A percentile compares a stretch with the other conserved stretches of the same genome.
phyloP scores from a whole-genome alignment of 2,888 invertebrate species.

The Clostera curtula region DNA sequence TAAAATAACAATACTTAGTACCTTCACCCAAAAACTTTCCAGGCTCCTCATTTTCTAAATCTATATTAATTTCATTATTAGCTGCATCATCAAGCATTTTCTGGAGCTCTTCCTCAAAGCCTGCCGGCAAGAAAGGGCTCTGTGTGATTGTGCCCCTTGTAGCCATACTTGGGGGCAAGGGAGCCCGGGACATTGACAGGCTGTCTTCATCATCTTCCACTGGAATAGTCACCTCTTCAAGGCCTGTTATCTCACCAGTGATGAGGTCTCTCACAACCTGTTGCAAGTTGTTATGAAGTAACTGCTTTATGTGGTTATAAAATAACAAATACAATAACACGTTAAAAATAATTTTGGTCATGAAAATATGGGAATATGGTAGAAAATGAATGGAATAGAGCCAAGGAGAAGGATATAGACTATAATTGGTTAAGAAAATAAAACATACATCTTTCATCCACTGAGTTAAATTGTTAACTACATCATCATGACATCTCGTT shows the following conservation, averaged over 20 bases:
- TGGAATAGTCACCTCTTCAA: slow-evolving; percentile 70
- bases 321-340: slow-evolving; percentile 58
- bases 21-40: slow-evolving; percentile 70
- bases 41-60: slow-evolving; percentile 49
- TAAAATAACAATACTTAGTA: slow-evolving; percentile 20
- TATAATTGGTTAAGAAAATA: too few species aligned
- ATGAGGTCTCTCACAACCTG: slow-evolving; percentile 82
- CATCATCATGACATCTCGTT: too few species aligned
- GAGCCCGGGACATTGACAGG: slow-evolving; percentile 85
- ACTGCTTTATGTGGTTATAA: neutral
- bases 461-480: too few species aligned
- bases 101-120: slow-evolving; percentile 77
- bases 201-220: slow-evolving; percentile 59
- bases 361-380: too few species aligned
- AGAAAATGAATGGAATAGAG: too few species aligned
- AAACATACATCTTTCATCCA: too few species aligned
- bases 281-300: neutral
- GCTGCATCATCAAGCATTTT: slow-evolving; percentile 54
- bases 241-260: slow-evolving; percentile 82
- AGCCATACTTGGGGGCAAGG: slow-evolving; percentile 80
- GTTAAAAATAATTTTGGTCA: slow-evolving; percentile 47
- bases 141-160: slow-evolving; percentile 86
- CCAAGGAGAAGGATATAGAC: too few species aligned
- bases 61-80: slow-evolving; percentile 52
- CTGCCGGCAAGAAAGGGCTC: slow-evolving; percentile 92